phyloP scores from a whole-genome alignment of 1,140 invertebrate species.

The Anadara kagoshimensis region DNA sequence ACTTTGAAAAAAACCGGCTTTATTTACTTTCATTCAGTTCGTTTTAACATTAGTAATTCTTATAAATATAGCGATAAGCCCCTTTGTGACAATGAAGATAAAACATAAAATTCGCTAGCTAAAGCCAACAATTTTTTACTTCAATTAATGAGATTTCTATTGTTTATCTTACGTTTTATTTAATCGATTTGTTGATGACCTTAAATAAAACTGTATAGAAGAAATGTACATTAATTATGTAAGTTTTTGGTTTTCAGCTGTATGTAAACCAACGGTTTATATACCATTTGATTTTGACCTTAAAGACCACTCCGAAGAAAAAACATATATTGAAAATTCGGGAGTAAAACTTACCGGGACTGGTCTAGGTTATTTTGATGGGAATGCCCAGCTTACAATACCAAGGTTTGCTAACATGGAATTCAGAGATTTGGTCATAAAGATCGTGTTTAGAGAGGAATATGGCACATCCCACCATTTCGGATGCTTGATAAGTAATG shows the following conservation, averaged over 20 bases:
- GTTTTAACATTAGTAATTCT: too few species aligned
- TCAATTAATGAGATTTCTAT: too few species aligned
- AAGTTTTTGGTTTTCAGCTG: not conserved
- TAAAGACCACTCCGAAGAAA: constrained; percentile 13
- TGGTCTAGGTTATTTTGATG: constrained; percentile 21
- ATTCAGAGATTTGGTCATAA: not conserved
- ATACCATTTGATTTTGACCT: constrained; percentile 18
- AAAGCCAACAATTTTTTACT: too few species aligned
- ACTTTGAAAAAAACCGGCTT: too few species aligned
- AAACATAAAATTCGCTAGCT: too few species aligned
- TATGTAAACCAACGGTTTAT: constrained; percentile 11
- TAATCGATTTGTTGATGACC: too few species aligned
- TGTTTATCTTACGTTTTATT: too few species aligned
- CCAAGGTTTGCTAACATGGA: constrained; percentile 10
- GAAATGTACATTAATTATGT: too few species aligned
- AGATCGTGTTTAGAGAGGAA: not conserved
- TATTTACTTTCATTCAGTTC: too few species aligned
- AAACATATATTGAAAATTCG: constrained; percentile 18
- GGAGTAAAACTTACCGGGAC: constrained; percentile 4
- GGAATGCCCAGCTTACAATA: constrained; percentile 1
- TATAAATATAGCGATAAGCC: too few species aligned
- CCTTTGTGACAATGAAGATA: too few species aligned
- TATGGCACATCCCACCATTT: not conserved
- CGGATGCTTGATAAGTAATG: not conserved
- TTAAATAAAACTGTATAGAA: too few species aligned